Percentiles rank a stretch among this genome's conserved stretches.
Conservation (phyloP, 2,113 vertebrate genomes). For the Atrichornis clamosus region DNA sequence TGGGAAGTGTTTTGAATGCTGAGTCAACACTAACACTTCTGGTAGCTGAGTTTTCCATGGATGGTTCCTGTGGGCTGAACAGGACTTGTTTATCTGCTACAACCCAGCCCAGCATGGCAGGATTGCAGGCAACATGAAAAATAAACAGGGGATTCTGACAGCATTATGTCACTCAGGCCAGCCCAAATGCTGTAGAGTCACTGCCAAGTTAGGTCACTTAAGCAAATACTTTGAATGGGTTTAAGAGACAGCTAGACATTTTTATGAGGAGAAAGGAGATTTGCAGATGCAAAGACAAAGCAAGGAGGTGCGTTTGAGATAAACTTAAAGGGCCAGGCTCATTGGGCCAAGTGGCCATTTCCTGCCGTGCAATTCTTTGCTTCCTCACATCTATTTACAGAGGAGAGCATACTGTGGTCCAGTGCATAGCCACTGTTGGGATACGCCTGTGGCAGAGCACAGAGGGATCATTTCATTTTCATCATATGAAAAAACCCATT, state of each 20-base stretch:
- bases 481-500: neutral
- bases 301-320: conserved; percentile 31
- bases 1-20: neutral
- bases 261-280: conserved; percentile 64
- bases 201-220: conserved; percentile 51
- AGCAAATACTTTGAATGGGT: conserved; percentile 52
- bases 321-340: conserved; percentile 54
- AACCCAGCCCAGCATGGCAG: neutral
- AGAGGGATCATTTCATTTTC: neutral
- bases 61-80: neutral
- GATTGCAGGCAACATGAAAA: conserved; percentile 35
- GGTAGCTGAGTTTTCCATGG: neutral
- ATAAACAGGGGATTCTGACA: conserved; percentile 57
- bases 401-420: fast-evolving
- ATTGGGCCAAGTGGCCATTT: conserved; percentile 61
- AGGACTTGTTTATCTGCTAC: neutral
- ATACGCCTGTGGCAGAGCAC: neutral
- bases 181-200: neutral
- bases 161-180: conserved; percentile 14
- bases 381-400: neutral
- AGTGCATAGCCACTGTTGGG: neutral
- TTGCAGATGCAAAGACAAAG: conserved; percentile 65
- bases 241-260: conserved; percentile 64
- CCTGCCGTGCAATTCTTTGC: conserved; percentile 31
- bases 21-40: conserved; percentile 19